phyloP scores from a whole-genome alignment of 2,888 invertebrate genomes.

The Heliconius hortense region DNA sequence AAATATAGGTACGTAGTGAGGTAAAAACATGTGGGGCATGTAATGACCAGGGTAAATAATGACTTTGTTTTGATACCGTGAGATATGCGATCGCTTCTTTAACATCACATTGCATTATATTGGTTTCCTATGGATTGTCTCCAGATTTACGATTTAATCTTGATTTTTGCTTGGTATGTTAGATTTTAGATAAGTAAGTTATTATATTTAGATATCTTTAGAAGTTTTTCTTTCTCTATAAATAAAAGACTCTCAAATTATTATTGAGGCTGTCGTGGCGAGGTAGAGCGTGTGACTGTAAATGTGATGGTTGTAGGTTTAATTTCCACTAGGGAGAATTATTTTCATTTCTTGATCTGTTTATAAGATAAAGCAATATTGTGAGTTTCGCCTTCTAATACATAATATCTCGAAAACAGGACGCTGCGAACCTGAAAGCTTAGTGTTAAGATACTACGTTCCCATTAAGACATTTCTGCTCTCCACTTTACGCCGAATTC shows the following conservation, averaged over 20 bases:
- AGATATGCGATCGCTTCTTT: slow-evolving; percentile 19
- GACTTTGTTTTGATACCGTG: slow-evolving; percentile 30
- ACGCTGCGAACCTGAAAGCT: no score
- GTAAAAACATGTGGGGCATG: slow-evolving; percentile 27
- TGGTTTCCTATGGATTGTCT: slow-evolving; percentile 5
- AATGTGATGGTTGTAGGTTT: no score
- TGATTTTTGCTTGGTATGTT: slow-evolving; percentile 7
- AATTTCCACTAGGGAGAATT: no score
- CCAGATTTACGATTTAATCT: slow-evolving; percentile 7
- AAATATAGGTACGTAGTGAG: slow-evolving; percentile 27
- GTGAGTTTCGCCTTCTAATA: no score
- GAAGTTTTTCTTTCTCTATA: no score
- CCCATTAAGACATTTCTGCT: no score
- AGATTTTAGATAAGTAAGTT: not conserved
- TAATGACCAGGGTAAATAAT: slow-evolving; percentile 31
- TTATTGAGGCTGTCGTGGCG: not conserved
- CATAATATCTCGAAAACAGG: no score
- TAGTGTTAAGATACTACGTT: no score
- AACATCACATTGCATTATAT: slow-evolving; percentile 7
- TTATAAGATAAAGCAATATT: no score
- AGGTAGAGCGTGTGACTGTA: no score
- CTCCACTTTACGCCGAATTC: no score
- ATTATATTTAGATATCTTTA: not conserved
- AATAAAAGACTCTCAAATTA: not conserved
- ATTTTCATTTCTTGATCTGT: no score